Evolutionary conservation across 1,140 invertebrate species (phyloP).

Genomic region (Proctacanthus coquilletti): DNA sequence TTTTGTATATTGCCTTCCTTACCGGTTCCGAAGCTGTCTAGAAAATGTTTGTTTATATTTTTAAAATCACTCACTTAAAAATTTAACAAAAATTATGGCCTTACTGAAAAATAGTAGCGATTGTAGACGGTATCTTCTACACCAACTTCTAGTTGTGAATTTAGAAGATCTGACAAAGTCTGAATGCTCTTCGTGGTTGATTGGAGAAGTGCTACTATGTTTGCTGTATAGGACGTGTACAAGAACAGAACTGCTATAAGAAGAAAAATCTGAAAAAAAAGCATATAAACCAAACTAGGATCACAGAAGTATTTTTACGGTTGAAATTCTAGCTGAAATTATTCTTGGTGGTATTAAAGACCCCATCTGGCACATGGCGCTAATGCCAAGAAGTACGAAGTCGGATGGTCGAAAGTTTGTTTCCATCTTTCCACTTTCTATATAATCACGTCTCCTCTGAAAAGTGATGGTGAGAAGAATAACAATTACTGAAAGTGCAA

Average conservation of each 20-base stretch:
- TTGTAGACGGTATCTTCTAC: conserved; percentile 25
- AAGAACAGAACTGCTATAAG: conserved; percentile 13
- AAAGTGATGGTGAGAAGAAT: conserved; percentile 3
- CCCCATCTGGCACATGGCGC: conserved; percentile 6
- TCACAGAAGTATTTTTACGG: conserved; percentile 21
- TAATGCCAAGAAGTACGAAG: conserved; percentile 3
- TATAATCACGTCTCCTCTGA: neutral
- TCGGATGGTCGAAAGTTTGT: neutral
- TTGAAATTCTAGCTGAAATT: conserved; percentile 45
- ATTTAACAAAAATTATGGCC: conserved; percentile 2
- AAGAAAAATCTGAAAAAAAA: conserved; percentile 4
- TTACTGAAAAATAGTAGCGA: conserved; percentile 24
- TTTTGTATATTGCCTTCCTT: conserved; percentile 20
- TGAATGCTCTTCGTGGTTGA: conserved; percentile 31
- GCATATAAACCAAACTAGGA: conserved; percentile 25
- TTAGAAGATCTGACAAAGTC: conserved; percentile 26
- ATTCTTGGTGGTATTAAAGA: conserved; percentile 44
- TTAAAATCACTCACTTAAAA: too few species aligned
- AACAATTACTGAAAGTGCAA: too few species aligned
- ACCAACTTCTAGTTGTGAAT: conserved; percentile 24
- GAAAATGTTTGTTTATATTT: neutral
- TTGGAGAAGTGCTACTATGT: conserved; percentile 34
- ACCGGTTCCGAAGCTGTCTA: conserved; percentile 6
- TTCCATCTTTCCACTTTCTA: neutral
- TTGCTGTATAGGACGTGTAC: conserved; percentile 32